Conservation (phyloP, 2,888 invertebrate genomes). For the Trypoxylon attenuatum region DNA sequence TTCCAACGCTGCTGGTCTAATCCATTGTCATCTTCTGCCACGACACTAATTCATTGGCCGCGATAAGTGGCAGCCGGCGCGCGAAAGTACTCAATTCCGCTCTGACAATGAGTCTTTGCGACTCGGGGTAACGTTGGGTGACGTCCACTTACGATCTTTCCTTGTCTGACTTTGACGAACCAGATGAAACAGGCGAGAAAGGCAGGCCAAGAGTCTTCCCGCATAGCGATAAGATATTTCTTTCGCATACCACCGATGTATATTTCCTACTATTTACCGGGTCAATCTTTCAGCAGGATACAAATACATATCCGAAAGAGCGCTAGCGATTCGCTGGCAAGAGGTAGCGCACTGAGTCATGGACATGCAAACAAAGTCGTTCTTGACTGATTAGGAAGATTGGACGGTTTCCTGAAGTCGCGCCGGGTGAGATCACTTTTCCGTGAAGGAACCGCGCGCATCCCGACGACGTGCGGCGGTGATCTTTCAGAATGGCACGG, state of each 20-base stretch:
- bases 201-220: neutral
- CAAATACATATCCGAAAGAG: too few species aligned
- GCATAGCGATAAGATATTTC: neutral
- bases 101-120: neutral
- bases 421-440: too few species aligned
- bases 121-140: neutral
- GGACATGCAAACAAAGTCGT: conserved; percentile 7
- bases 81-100: conserved; percentile 18
- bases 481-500: neutral
- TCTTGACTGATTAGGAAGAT: neutral
- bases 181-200: too few species aligned
- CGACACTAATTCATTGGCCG: conserved; percentile 67
- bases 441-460: conserved; percentile 16
- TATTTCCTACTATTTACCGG: neutral
- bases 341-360: neutral
- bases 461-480: conserved; percentile 38
- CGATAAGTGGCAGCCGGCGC: conserved; percentile 51
- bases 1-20: conserved; percentile 61
- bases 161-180: too few species aligned
- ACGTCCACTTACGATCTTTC: neutral
- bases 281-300: neutral
- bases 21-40: conserved; percentile 61
- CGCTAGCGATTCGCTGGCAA: neutral
- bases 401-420: too few species aligned
- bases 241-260: neutral